phyloP scores from a whole-genome alignment of 2,797 vertebrate genomes.

The Helicolenus hilgendorfi region DNA sequence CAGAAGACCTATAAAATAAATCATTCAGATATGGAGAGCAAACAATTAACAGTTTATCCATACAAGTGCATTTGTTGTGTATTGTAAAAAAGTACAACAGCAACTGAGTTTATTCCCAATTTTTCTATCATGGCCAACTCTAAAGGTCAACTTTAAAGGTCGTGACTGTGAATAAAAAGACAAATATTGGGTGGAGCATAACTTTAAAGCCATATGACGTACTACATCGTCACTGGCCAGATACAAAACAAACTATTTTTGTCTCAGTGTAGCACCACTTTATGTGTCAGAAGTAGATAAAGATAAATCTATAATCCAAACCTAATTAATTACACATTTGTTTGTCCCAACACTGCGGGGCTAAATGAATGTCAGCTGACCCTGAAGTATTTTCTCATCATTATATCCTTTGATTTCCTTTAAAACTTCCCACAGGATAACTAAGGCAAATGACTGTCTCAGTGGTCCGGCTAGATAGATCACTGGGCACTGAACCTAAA shows the following conservation, averaged over 20 bases:
- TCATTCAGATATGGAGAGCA: not conserved
- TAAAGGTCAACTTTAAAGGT: constrained; percentile 12
- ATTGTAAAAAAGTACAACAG: not conserved
- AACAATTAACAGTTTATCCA: not conserved
- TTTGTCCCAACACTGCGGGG: not conserved
- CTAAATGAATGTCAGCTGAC: not conserved
- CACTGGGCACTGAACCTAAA: not conserved
- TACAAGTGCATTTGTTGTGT: not conserved
- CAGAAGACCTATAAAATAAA: not conserved
- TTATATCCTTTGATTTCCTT: not conserved
- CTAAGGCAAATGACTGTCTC: not conserved
- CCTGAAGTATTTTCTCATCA: not conserved
- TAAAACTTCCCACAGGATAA: not conserved
- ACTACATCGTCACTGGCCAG: not conserved
- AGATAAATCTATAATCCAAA: not conserved
- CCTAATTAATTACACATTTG: not conserved
- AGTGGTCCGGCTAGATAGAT: not conserved
- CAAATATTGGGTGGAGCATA: not conserved
- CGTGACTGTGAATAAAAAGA: not conserved
- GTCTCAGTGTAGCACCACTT: not conserved
- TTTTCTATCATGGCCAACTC: not conserved
- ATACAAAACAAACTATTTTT: not conserved
- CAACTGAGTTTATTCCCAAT: not conserved
- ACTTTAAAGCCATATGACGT: not conserved
- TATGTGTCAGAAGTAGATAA: not conserved